phyloP scores from a whole-genome alignment of 2,888 invertebrate species.

The Ernsta delagoae region DNA sequence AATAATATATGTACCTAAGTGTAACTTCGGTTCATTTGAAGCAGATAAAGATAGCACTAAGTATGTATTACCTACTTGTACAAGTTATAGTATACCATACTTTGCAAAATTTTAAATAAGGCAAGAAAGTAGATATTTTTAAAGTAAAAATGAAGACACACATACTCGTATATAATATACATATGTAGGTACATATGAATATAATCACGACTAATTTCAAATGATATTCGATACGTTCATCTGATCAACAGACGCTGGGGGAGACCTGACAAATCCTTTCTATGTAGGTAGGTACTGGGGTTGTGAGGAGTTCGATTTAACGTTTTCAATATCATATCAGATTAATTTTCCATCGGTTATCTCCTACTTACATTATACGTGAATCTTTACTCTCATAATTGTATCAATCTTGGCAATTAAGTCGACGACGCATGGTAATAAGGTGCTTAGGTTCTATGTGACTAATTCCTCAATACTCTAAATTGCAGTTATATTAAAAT shows the following conservation, averaged over 20 bases:
- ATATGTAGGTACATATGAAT: background rate
- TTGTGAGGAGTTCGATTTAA: constrained; percentile 59
- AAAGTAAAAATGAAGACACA: background rate
- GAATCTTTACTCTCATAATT: constrained; percentile 18
- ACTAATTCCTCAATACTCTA: no score
- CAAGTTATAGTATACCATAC: no score
- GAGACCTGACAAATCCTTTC: constrained; percentile 78
- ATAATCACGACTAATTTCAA: constrained; percentile 71
- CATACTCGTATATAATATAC: no score
- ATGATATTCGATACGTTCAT: constrained; percentile 80
- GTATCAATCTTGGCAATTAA: background rate
- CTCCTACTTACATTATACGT: background rate
- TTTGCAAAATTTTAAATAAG: no score
- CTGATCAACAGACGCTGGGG: constrained; percentile 64
- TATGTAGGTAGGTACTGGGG: constrained; percentile 58
- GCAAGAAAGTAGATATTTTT: no score
- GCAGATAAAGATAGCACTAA: background rate
- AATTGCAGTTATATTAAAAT: no score
- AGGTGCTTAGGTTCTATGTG: no score
- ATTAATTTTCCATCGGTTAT: constrained; percentile 54
- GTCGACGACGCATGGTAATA: no score
- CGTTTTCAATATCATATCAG: constrained; percentile 63
- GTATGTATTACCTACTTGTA: background rate
- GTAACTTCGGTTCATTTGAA: background rate
- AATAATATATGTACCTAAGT: background rate